Percentiles rank a stretch among this genome's conserved stretches.
Evolutionary conservation across 2,113 vertebrate species (phyloP).

Genomic region (Petroica traversi): DNA sequence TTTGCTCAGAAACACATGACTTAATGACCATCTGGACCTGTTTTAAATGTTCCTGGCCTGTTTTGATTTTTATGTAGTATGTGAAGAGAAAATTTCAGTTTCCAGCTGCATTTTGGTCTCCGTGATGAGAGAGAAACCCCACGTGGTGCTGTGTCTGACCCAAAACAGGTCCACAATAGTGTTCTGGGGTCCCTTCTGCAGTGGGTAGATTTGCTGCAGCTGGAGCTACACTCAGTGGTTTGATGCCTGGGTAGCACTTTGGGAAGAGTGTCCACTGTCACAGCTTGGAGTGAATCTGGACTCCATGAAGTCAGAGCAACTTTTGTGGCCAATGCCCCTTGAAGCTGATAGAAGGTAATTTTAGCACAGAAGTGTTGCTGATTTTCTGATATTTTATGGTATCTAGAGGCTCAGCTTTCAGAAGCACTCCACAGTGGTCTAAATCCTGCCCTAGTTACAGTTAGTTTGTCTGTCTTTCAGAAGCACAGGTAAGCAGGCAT

Average conservation of each 20-base stretch:
- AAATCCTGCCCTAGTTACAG: accelerated
- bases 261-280: neutral
- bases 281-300: neutral
- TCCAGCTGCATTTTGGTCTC: neutral
- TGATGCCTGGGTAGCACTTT: neutral
- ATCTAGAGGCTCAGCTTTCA: neutral
- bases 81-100: neutral
- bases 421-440: neutral
- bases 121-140: too few relatives aligned
- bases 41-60: neutral
- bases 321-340: neutral
- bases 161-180: accelerated
- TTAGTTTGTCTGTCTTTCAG: neutral
- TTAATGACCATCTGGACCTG: neutral
- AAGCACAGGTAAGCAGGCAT: neutral
- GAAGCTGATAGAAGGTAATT: neutral
- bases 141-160: neutral
- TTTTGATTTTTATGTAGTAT: neutral
- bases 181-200: neutral
- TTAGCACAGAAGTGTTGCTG: neutral
- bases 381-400: neutral
- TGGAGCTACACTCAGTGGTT: neutral
- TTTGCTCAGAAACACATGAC: neutral
- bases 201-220: accelerated
- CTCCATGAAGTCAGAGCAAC: neutral